These are phyloP conservation scores for Pasiphila rectangulata DNA, from an alignment of 2,888 invertebrate species.

Conservation along the genomic window DNA sequence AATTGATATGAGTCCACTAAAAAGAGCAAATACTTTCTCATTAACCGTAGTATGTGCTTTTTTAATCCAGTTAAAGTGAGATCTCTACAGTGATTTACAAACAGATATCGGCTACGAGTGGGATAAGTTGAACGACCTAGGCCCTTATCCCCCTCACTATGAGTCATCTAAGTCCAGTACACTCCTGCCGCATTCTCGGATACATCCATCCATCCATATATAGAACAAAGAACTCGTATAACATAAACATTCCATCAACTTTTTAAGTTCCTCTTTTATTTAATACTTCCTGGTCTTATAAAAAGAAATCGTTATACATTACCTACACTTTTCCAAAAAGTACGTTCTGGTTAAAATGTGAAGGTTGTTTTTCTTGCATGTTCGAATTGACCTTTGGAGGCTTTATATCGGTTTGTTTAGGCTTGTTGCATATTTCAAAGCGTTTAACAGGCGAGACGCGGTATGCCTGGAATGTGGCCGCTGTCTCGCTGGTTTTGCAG, in stretches of 20 bases:
- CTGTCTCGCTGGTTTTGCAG: constrained; percentile 47
- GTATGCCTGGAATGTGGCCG: constrained; percentile 62
- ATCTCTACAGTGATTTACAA: constrained; percentile 2
- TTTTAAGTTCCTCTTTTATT: constrained; percentile 16
- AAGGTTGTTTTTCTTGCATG: no score
- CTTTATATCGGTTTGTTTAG: constrained; percentile 25
- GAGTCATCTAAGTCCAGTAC: constrained; percentile 30
- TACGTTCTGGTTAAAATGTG: not conserved
- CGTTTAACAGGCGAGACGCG: constrained; percentile 43
- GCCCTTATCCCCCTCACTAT: constrained; percentile 27
- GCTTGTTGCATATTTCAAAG: constrained; percentile 30
- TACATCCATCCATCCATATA: constrained; percentile 26
- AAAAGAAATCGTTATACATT: not conserved
- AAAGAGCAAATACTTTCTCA: no score
- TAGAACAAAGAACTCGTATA: constrained; percentile 32
- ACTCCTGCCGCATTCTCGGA: constrained; percentile 30
- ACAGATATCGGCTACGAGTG: constrained; percentile 9
- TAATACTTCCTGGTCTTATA: constrained; percentile 18
- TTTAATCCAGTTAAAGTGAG: not conserved
- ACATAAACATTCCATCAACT: constrained; percentile 26
- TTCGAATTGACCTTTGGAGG: constrained; percentile 15
- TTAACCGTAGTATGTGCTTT: no score
- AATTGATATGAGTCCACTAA: no score
- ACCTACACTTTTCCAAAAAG: not conserved
- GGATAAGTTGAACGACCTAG: constrained; percentile 25